These are phyloP conservation scores for Orussus abietinus DNA, from an alignment of 1,140 invertebrate genomes.

Conservation along the genomic window DNA sequence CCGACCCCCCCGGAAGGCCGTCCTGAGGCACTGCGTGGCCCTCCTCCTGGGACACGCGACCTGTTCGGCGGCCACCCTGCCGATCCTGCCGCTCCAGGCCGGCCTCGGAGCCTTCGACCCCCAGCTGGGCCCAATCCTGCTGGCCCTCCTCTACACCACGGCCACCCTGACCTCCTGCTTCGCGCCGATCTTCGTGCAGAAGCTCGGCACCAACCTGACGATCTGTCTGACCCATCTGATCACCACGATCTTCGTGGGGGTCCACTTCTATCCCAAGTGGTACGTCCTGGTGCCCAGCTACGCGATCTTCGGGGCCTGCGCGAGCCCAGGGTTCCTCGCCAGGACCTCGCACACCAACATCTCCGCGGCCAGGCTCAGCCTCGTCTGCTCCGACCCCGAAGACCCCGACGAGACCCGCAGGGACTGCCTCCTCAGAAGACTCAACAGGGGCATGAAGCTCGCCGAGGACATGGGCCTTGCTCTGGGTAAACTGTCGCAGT, in stretches of 20 bases:
- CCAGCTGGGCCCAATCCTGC: conserved; percentile 54
- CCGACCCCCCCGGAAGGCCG: conserved; percentile 52
- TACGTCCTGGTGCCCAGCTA: conserved; percentile 60
- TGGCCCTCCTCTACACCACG: conserved; percentile 54
- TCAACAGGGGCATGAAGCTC: conserved; percentile 40
- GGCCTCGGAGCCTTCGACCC: conserved; percentile 40
- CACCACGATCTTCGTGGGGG: conserved; percentile 56
- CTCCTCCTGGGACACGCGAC: conserved; percentile 59
- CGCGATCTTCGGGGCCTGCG: conserved; percentile 56
- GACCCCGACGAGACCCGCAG: conserved; percentile 51
- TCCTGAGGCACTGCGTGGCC: conserved; percentile 54
- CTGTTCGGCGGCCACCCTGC: conserved; percentile 61
- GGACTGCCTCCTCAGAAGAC: conserved; percentile 40
- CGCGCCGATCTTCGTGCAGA: conserved; percentile 54
- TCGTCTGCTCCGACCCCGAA: conserved; percentile 55
- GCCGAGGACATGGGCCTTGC: conserved; percentile 44
- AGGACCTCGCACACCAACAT: conserved; percentile 59
- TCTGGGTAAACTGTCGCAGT: conserved; percentile 25
- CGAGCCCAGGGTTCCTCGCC: conserved; percentile 56
- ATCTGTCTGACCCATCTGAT: conserved; percentile 52
- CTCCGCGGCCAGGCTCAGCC: conserved; percentile 57
- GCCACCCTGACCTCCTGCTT: conserved; percentile 56
- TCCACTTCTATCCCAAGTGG: conserved; percentile 60
- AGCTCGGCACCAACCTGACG: conserved; percentile 54
- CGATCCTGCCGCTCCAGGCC: conserved; percentile 60